Conservation (phyloP, 2,113 vertebrate genomes). For the Motacilla alba region DNA sequence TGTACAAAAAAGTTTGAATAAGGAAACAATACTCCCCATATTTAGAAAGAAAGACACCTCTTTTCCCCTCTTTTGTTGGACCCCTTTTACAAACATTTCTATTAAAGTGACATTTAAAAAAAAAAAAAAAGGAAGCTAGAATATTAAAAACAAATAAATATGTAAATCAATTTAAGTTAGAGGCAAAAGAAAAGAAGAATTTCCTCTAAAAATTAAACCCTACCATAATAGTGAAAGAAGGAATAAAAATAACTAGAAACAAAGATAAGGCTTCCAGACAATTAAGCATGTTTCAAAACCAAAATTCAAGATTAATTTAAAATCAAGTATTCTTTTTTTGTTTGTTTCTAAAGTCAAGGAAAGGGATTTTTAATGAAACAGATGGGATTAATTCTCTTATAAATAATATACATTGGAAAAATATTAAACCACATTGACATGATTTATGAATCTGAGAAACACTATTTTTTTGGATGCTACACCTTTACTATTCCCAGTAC, state of each 20-base stretch:
- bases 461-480: neutral
- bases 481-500: neutral
- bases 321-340: neutral
- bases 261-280: neutral
- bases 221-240: neutral
- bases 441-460: neutral
- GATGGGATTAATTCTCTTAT: neutral
- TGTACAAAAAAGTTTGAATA: neutral
- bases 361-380: neutral
- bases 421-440: neutral
- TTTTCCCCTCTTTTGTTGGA: neutral
- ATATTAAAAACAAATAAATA: neutral
- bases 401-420: neutral
- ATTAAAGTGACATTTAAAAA: neutral
- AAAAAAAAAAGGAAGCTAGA: neutral
- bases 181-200: neutral
- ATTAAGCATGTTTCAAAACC: neutral
- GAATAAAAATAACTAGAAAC: neutral
- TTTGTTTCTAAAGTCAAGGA: neutral
- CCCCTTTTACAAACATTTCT: neutral
- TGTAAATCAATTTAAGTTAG: neutral
- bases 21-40: neutral
- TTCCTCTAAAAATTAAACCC: neutral
- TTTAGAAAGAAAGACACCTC: neutral
- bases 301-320: neutral